Percentiles rank a stretch among this genome's conserved stretches.
phyloP scores from a whole-genome alignment of 2,113 vertebrate species.

The Rattus rattus region DNA sequence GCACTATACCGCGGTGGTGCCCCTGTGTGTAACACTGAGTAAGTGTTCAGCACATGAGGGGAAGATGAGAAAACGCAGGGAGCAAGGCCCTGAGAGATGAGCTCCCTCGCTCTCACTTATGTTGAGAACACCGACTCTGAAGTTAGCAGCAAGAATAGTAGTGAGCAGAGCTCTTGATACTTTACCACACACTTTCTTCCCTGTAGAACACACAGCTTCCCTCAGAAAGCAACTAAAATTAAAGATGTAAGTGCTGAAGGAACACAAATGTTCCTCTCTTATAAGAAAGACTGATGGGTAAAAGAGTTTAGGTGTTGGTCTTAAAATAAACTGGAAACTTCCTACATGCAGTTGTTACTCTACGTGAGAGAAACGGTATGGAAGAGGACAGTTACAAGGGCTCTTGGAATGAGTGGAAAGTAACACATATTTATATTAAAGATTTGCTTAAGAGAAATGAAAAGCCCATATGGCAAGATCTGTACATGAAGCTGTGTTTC shows the following conservation, averaged over 20 bases:
- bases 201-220: neutral
- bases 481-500: neutral
- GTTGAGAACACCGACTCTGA: neutral
- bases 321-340: conserved; percentile 46
- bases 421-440: neutral
- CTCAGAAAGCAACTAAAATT: neutral
- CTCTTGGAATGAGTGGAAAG: conserved; percentile 1
- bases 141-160: neutral
- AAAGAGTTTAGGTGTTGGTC: conserved; percentile 1
- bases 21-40: neutral
- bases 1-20: neutral
- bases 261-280: neutral
- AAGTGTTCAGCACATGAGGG: neutral
- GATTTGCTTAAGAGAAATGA: neutral
- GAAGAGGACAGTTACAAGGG: neutral
- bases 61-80: neutral
- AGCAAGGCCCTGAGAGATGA: neutral
- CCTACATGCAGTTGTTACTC: neutral
- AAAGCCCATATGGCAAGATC: neutral
- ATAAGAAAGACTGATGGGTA: neutral
- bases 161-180: neutral
- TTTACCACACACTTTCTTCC: neutral
- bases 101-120: neutral
- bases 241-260: neutral
- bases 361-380: neutral